Percentiles rank a stretch among this genome's conserved stretches.
phyloP scores from a whole-genome alignment of 2,888 invertebrate genomes.

The Iselma pallidipennis region DNA sequence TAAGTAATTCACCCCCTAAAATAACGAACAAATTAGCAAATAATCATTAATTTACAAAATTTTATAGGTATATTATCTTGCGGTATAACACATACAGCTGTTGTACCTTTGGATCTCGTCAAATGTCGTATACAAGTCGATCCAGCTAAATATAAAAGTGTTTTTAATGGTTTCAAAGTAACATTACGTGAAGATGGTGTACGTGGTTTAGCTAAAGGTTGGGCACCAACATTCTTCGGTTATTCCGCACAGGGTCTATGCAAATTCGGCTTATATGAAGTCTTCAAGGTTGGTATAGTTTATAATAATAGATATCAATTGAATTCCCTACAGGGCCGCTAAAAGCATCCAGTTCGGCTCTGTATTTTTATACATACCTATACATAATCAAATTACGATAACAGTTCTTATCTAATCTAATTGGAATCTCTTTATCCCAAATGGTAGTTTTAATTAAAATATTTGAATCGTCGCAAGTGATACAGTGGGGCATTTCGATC shows the following conservation, averaged over 20 bases:
- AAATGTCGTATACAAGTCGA: constrained; percentile 96
- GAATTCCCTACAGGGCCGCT: too few species aligned
- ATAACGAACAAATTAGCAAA: neutral
- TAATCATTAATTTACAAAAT: too few species aligned
- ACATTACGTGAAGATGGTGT: constrained; percentile 87
- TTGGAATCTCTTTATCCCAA: too few species aligned
- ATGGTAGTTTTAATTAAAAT: too few species aligned
- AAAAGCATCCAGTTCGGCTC: too few species aligned
- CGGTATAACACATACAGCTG: constrained; percentile 91
- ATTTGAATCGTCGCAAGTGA: too few species aligned
- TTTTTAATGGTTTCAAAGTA: constrained; percentile 81
- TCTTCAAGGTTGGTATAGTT: constrained; percentile 60
- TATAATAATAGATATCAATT: too few species aligned
- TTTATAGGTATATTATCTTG: constrained; percentile 59
- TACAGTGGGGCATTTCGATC: too few species aligned
- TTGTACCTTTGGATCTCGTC: constrained; percentile 95
- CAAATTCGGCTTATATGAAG: constrained; percentile 98
- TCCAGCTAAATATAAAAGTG: constrained; percentile 90
- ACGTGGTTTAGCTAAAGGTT: constrained; percentile 87
- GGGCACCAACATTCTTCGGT: constrained; percentile 98
- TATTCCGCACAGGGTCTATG: constrained; percentile 95
- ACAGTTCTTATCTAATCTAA: too few species aligned
- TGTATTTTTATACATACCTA: too few species aligned
- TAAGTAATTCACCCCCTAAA: constrained; percentile 29
- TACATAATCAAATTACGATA: too few species aligned